Evolutionary conservation across 2,888 invertebrate species (phyloP), one percentile per base, ranked within the genome.

Genomic region (Ophonus ardosiacus): DNA sequence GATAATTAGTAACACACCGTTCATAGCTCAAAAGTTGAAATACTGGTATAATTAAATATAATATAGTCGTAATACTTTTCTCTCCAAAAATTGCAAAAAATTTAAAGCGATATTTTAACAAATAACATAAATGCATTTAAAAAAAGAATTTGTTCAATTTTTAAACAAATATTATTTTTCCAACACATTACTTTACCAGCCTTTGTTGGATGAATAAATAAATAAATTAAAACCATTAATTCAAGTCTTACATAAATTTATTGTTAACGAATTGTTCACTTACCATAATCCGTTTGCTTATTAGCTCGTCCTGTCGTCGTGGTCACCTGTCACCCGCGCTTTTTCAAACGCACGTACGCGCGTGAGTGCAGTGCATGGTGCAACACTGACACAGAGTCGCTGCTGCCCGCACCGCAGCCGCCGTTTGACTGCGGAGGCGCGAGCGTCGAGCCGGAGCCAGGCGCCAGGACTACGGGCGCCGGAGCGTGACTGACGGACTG

Each of bases 351-450:
- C 13, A 17, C 24, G 51, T 18, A 76, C 10, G 10, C 24, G 68
- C 68, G 68, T 38, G 68, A 31, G 10, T 24, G 68, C 68, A 24
- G 15, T 68, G 68, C 68, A 68, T 68, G 68, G 15, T 68, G 68
- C 68, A 68, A 63, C 63, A 63, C 40, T 71, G 71, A 71, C 31
- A 43, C 68, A 15, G 43, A 51, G 43, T 51, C 43, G 18, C 21
- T 18, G 68, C 63, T 68, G 74, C 24, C 31, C 82, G 57, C 71
- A 82, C 43, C 71, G 71, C 82, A 74, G 43, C 71, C 82, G 71
- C 56, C 57, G 82, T 82, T 82, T 82, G 82, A 82, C 82, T 82
- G 82, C 71, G 82, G 71, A 31, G 82, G 68, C 81, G 81, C 17
- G 51, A 18, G 51, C 24, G 56, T 51, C 59, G 63, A 31, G 63